Evolutionary conservation across 2,113 vertebrate genomes (phyloP).

Genomic region (Lophochroa leadbeateri): DNA sequence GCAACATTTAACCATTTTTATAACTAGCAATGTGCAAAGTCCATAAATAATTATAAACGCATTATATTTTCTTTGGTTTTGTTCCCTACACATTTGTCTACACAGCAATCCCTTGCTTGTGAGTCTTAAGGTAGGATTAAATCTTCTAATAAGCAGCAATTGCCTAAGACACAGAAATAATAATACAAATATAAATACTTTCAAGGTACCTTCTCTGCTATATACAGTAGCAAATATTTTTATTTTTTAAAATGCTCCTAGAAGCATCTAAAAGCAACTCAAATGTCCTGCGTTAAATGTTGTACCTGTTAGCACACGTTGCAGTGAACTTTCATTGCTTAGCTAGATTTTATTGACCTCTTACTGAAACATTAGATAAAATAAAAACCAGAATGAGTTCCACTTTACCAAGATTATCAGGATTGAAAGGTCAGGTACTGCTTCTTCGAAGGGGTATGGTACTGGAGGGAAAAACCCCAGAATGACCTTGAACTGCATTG

Average conservation of each 20-base stretch:
- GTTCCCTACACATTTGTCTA: neutral
- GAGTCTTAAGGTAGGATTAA: neutral
- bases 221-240: neutral
- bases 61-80: neutral
- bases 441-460: neutral
- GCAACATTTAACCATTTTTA: neutral
- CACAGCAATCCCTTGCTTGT: neutral
- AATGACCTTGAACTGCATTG: neutral
- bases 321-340: neutral
- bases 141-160: neutral
- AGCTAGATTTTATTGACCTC: neutral
- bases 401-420: neutral
- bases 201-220: neutral
- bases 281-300: neutral
- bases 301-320: neutral
- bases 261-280: neutral
- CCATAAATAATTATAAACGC: neutral
- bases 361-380: neutral
- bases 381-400: neutral
- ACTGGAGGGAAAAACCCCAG: neutral
- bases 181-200: neutral
- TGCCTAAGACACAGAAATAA: neutral
- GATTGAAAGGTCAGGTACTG: neutral
- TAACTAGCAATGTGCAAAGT: neutral
- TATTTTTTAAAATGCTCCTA: neutral